A percentile compares a stretch with the other conserved stretches of the same genome.
Conservation (phyloP, 2,888 invertebrate genomes). For the Trachelus iudaicus region DNA sequence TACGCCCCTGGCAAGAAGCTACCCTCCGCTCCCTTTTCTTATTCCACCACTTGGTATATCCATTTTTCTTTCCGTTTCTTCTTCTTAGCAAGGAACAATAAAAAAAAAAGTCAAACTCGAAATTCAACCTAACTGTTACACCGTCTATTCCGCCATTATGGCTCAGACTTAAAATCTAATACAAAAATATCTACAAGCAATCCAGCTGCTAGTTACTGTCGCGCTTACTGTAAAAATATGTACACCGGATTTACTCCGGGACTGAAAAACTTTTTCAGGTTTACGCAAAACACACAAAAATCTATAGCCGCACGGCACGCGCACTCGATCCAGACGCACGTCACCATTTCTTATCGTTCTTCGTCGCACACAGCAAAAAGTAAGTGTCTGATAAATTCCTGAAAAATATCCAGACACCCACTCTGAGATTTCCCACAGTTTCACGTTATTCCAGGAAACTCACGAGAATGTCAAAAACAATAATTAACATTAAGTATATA, state of each 20-base stretch:
- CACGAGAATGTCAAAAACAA: neutral
- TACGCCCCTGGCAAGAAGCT: neutral
- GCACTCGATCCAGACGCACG: neutral
- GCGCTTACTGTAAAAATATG: neutral
- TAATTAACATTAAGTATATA: neutral
- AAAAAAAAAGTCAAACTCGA: neutral
- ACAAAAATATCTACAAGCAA: conserved; percentile 11
- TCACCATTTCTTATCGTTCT: neutral
- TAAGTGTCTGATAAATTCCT: neutral
- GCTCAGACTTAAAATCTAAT: neutral
- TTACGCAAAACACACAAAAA: neutral
- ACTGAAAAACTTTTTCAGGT: neutral
- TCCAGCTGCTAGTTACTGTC: conserved; percentile 11
- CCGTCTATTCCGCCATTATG: neutral
- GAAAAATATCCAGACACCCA: neutral
- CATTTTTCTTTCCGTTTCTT: neutral
- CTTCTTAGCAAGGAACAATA: neutral
- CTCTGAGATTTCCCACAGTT: neutral
- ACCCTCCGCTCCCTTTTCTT: neutral
- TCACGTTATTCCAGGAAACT: neutral
- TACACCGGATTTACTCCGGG: neutral
- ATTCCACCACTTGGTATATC: neutral
- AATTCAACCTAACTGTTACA: neutral
- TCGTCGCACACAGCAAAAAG: neutral
- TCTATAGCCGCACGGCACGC: neutral